Conservation (phyloP, 2,888 invertebrate species). For the Pecten maximus region DNA sequence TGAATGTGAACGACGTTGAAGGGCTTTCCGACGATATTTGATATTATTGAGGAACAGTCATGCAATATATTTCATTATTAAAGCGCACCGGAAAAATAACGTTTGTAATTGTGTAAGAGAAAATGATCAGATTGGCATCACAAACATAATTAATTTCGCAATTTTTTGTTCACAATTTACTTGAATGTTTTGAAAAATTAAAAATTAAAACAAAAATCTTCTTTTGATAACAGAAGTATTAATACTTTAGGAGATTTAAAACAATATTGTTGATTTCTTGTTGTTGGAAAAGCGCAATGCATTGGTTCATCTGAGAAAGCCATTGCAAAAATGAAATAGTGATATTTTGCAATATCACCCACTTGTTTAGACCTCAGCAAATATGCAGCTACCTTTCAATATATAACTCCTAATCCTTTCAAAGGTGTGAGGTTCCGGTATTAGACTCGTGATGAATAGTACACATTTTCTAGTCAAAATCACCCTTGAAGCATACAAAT, state of each 20-base stretch:
- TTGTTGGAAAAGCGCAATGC: too few relatives aligned
- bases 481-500: constrained; percentile 26
- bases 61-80: constrained; percentile 22
- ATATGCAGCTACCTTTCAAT: not conserved
- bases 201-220: too few relatives aligned
- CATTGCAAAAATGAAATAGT: not conserved
- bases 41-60: not conserved
- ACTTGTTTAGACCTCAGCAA: not conserved
- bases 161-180: too few relatives aligned
- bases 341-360: not conserved
- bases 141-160: too few relatives aligned
- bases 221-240: too few relatives aligned
- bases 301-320: not conserved
- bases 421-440: not conserved
- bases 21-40: not conserved
- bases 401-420: not conserved
- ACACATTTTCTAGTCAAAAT: constrained; percentile 20
- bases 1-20: not conserved
- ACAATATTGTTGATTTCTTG: too few relatives aligned
- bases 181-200: too few relatives aligned
- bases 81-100: not conserved
- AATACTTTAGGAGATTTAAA: too few relatives aligned
- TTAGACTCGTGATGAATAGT: not conserved
- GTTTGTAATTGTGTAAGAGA: not conserved
- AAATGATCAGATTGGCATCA: too few relatives aligned